phyloP scores from a whole-genome alignment of 2,888 invertebrate species.

The Empis livida region DNA sequence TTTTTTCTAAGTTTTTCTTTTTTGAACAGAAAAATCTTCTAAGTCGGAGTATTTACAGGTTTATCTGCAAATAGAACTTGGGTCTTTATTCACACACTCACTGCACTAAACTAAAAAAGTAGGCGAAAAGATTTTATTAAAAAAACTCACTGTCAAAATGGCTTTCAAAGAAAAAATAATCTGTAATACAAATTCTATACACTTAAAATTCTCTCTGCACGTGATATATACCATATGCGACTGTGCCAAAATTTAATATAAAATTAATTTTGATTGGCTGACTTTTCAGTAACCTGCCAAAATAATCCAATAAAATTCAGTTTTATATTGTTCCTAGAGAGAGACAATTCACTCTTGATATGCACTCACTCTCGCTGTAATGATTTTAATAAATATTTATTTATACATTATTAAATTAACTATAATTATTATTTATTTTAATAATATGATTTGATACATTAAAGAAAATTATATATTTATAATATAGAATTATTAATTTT shows the following conservation, averaged over 20 bases:
- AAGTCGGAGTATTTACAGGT: constrained; percentile 54
- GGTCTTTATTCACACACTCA: constrained; percentile 58
- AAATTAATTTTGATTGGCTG: neutral
- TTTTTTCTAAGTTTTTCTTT: constrained; percentile 5
- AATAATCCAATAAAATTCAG: neutral
- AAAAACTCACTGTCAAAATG: constrained; percentile 18
- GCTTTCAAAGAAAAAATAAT: constrained; percentile 7
- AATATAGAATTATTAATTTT: too few species aligned
- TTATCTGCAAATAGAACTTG: constrained; percentile 35
- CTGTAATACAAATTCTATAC: neutral
- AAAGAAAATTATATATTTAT: too few species aligned
- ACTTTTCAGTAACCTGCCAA: neutral
- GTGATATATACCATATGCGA: neutral
- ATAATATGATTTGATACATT: too few species aligned
- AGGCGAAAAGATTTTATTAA: constrained; percentile 9
- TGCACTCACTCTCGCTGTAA: too few species aligned
- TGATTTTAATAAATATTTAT: too few species aligned
- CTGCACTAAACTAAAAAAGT: constrained; percentile 59
- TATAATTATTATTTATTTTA: too few species aligned
- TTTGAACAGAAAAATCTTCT: neutral
- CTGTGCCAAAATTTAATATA: neutral
- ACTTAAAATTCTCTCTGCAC: neutral
- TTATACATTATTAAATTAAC: too few species aligned
- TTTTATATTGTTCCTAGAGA: too few species aligned
- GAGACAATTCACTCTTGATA: too few species aligned